phyloP scores from a whole-genome alignment of 2,888 invertebrate genomes.

The Lochmaea capreae region DNA sequence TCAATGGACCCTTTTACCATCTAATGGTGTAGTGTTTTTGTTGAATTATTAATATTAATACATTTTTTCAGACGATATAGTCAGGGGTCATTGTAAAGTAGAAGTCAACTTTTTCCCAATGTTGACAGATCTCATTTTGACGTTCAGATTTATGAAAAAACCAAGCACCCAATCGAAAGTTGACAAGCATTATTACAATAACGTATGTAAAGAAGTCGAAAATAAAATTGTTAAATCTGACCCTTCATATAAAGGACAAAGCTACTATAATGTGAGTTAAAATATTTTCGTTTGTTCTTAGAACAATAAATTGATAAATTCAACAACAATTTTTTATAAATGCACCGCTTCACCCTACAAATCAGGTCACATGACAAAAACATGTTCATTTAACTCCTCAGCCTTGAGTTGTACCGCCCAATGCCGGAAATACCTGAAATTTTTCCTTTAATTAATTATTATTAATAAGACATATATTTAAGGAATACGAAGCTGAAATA shows the following conservation, averaged over 20 bases:
- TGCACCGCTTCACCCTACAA: too few species aligned
- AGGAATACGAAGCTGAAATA: constrained; percentile 50
- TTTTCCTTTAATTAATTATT: background rate
- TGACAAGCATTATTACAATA: constrained; percentile 43
- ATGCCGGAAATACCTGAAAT: too few species aligned
- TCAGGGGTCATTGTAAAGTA: constrained; percentile 48
- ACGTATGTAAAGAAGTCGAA: constrained; percentile 44
- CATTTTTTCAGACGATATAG: constrained; percentile 43
- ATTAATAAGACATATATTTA: constrained; percentile 29
- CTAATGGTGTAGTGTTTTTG: too few species aligned
- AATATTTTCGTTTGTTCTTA: background rate
- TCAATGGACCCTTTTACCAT: background rate
- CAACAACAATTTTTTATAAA: too few species aligned
- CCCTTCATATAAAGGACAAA: constrained; percentile 37
- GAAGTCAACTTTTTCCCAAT: constrained; percentile 47
- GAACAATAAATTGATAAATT: too few species aligned
- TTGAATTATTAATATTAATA: background rate
- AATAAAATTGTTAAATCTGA: constrained; percentile 46
- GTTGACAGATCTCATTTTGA: constrained; percentile 45
- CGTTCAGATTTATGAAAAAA: constrained; percentile 47
- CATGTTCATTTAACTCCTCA: too few species aligned
- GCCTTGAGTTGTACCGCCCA: too few species aligned
- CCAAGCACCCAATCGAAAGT: constrained; percentile 39
- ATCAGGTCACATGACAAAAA: too few species aligned
- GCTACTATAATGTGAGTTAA: constrained; percentile 45